phyloP scores from a whole-genome alignment of 1,140 invertebrate genomes.

The Caerostris extrusa region DNA sequence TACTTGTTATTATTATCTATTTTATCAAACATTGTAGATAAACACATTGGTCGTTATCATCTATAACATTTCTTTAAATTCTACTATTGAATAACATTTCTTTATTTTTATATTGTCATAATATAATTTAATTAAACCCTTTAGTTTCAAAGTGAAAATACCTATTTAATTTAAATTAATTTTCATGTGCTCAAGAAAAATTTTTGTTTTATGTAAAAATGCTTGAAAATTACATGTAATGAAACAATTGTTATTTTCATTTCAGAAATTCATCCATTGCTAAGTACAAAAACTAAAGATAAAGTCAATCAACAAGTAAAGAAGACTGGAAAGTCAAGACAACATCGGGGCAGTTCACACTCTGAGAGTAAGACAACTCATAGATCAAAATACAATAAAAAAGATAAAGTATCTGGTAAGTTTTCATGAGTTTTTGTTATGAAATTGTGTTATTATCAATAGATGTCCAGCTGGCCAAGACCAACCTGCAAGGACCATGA shows the following conservation, averaged over 20 bases:
- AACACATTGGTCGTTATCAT: no score
- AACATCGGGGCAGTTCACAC: conserved; percentile 34
- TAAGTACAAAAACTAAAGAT: conserved; percentile 80
- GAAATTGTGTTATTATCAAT: no score
- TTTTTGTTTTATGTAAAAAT: no score
- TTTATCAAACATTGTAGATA: no score
- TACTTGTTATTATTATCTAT: no score
- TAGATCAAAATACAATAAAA: conserved; percentile 69
- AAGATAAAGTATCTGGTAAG: conserved; percentile 47
- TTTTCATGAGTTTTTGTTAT: background rate
- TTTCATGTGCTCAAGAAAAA: background rate
- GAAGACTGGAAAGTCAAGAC: conserved; percentile 76
- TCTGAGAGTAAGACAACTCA: conserved; percentile 63
- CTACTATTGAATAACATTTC: no score
- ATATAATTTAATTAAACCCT: background rate
- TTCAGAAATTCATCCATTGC: conserved; percentile 89
- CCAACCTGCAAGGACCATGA: no score
- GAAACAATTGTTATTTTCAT: conserved; percentile 78
- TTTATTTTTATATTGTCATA: no score
- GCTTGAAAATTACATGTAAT: background rate
- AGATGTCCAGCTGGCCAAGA: no score
- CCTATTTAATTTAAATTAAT: background rate
- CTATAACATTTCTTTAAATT: no score
- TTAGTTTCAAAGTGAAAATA: background rate
- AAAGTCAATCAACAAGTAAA: conserved; percentile 77